Conservation (phyloP, 2,888 invertebrate genomes). For the Thecocarcelia acutangulata region DNA sequence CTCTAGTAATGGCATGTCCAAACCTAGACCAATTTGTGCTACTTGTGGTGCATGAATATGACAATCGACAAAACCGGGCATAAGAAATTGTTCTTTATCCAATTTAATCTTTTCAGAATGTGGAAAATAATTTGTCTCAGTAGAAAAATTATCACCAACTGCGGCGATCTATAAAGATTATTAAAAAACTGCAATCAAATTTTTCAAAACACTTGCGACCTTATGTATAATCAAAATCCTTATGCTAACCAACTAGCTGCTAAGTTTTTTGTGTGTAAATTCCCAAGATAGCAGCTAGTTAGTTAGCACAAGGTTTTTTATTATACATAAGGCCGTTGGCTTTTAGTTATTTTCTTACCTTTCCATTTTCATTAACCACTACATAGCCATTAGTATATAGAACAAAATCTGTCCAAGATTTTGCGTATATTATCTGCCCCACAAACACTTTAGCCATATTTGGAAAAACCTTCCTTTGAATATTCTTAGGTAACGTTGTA, state of each 20-base stretch:
- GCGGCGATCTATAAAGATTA: constrained; percentile 80
- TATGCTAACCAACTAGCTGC: too few species aligned
- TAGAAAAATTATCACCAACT: constrained; percentile 76
- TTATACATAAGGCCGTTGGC: too few species aligned
- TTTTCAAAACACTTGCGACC: neutral
- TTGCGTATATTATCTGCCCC: constrained; percentile 81
- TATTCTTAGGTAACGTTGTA: too few species aligned
- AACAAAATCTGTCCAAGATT: constrained; percentile 80
- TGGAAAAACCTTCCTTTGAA: neutral
- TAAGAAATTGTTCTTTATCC: constrained; percentile 85
- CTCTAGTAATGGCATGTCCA: constrained; percentile 89
- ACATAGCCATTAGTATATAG: constrained; percentile 83
- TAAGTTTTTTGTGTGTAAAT: too few species aligned
- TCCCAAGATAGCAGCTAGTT: too few species aligned
- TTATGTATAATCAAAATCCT: too few species aligned
- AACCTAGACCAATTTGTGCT: constrained; percentile 91
- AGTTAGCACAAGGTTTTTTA: neutral
- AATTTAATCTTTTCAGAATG: constrained; percentile 73
- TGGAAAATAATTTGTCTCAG: constrained; percentile 16
- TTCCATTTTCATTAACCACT: constrained; percentile 83
- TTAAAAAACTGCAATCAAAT: neutral
- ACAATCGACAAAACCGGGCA: constrained; percentile 94
- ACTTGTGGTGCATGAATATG: constrained; percentile 96
- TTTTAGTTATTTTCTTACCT: too few species aligned
- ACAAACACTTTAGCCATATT: constrained; percentile 77